Conservation (phyloP, 2,888 invertebrate genomes). For the Andrena haemorrhoa region DNA sequence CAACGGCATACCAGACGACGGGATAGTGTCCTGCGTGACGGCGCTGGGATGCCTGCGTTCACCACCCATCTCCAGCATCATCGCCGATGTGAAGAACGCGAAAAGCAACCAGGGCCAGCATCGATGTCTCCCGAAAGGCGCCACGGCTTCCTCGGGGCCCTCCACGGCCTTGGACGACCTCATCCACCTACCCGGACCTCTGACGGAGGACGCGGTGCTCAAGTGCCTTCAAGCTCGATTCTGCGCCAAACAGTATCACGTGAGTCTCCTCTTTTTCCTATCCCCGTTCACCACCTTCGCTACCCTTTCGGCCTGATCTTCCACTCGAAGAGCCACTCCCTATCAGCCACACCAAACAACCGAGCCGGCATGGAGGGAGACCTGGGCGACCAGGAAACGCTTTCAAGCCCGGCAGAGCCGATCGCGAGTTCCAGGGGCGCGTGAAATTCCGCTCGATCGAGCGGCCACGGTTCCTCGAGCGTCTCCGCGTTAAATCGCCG, state of each 20-base stretch:
- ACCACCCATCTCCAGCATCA: conserved; percentile 81
- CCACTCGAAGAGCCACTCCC: not conserved
- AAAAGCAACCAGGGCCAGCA: conserved; percentile 78
- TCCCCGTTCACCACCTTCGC: not conserved
- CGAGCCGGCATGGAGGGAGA: not conserved
- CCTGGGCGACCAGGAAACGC: conserved; percentile 18
- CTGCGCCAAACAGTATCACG: conserved; percentile 94
- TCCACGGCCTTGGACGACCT: conserved; percentile 92
- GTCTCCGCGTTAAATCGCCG: conserved; percentile 24
- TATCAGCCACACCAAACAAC: not conserved
- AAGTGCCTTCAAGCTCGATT: conserved; percentile 96
- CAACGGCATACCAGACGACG: conserved; percentile 79
- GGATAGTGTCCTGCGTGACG: conserved; percentile 83
- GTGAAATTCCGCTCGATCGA: conserved; percentile 22
- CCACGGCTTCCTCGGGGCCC: conserved; percentile 72
- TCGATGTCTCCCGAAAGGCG: conserved; percentile 77
- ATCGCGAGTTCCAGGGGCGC: conserved; percentile 87
- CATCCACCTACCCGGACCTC: conserved; percentile 95
- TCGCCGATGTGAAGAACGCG: conserved; percentile 81
- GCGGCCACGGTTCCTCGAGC: conserved; percentile 19
- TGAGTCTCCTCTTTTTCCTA: conserved; percentile 85
- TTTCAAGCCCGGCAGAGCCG: not conserved
- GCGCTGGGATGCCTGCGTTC: conserved; percentile 80
- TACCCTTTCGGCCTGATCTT: too few relatives aligned
- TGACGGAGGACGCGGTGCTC: conserved; percentile 97